Conservation (phyloP, 2,797 vertebrate species). For the Peromyscus nudipes region DNA sequence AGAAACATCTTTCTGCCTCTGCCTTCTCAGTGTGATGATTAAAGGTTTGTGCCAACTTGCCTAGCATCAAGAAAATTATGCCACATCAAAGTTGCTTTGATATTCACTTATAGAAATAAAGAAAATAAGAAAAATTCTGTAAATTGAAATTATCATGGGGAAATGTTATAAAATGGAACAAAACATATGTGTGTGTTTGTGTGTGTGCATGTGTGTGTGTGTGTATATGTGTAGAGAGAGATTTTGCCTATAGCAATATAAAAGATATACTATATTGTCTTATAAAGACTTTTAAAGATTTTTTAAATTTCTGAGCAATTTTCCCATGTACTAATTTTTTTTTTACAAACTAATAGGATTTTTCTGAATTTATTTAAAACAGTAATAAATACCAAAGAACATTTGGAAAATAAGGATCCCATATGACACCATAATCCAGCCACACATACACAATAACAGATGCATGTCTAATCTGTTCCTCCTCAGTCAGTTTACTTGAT, state of each 20-base stretch:
- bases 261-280: not conserved
- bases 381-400: not conserved
- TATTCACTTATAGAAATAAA: not conserved
- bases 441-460: not conserved
- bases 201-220: too few relatives aligned
- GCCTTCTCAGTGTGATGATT: not conserved
- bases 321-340: not conserved
- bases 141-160: conserved; percentile 2
- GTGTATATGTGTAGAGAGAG: not conserved
- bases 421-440: not conserved
- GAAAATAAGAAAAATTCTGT: not conserved
- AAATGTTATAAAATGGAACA: not conserved
- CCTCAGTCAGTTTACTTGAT: not conserved
- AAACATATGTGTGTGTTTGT: not conserved
- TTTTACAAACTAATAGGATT: not conserved
- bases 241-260: not conserved
- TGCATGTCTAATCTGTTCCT: not conserved
- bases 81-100: not conserved
- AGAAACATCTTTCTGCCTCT: not conserved
- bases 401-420: not conserved
- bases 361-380: not conserved
- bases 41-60: not conserved
- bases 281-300: not conserved
- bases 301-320: not conserved
- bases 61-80: not conserved